Conservation (phyloP, 2,888 invertebrate genomes). For the Gnatocerus cornutus region DNA sequence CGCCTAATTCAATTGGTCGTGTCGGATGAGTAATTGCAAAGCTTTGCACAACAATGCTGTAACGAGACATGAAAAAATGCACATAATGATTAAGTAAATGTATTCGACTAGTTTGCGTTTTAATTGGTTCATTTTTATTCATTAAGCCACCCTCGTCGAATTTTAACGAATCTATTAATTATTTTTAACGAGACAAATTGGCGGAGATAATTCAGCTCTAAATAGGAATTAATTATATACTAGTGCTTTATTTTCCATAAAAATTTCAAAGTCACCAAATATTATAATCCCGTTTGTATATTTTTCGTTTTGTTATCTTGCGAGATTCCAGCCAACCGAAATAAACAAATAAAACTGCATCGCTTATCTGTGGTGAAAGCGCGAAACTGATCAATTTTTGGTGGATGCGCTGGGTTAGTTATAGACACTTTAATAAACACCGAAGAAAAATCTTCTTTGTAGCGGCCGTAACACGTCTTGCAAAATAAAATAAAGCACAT, state of each 20-base stretch:
- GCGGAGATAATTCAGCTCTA: no score
- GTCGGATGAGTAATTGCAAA: slow-evolving; percentile 19
- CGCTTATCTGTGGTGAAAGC: not conserved
- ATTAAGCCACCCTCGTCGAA: no score
- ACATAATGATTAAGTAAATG: no score
- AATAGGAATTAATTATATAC: no score
- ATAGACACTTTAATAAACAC: not conserved
- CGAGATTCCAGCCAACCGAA: not conserved
- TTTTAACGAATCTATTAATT: no score
- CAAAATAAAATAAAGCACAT: slow-evolving; percentile 32
- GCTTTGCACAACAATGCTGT: no score
- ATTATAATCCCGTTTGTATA: slow-evolving; percentile 1
- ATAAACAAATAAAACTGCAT: not conserved
- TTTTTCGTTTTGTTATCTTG: slow-evolving; percentile 3
- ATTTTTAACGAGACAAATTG: no score
- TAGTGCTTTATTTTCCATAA: no score
- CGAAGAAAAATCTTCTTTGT: not conserved
- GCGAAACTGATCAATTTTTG: not conserved
- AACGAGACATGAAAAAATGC: no score
- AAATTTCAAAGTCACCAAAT: no score
- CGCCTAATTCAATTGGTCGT: slow-evolving; percentile 22
- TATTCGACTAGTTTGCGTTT: no score
- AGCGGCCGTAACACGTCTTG: slow-evolving; percentile 3
- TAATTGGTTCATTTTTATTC: no score
- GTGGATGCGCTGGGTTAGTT: not conserved